Evolutionary conservation across 2,888 invertebrate genomes (phyloP), one percentile per base, ranked within the genome.

Genomic region (Zele albiditarsus): DNA sequence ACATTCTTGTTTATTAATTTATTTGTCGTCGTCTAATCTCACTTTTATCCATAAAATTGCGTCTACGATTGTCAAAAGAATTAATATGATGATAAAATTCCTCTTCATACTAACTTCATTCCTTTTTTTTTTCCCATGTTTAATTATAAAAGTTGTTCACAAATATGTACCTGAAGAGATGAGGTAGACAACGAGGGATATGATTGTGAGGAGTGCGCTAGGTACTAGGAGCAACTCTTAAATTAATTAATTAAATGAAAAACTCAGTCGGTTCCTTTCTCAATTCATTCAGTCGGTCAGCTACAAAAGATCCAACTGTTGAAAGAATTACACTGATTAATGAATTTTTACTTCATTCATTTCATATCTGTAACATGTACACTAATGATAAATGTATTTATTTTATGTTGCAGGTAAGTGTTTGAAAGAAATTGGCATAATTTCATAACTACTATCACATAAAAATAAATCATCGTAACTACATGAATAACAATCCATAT

Each of bases 81-180:
- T 27, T 4, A 60, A 27, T 38, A 38, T 14, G 8, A 60, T 28
- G n/a, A 58, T 27, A 58, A 28, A 28, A 57, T 23, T 33, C 57
- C 23, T n/a, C 16, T 20, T 46, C 10, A 20, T 20, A 27, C 8
- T 31, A n/a, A 38, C 31, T 60, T 62, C 10, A 23, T 12, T 62
- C 28, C 0, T 79, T 83, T 84, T 84, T 76, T 81, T 80, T 80
- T 20, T 38, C 33, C 80, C 75, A 80, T 80, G 82, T 79, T 81
- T 82, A 83, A 84, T 84, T 84, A 84, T 81, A 83, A 84, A 84
- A 84, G 81, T 84, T 84, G 79, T 82, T 82, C 80, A 80, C 80
- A 75, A 79, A 75, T 62, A 58, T 28, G n/a, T 31, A 73, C 49
- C 72, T 65, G 33, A 65, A 65, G 33, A 42, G 28, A 53, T 42